phyloP scores from a whole-genome alignment of 2,113 vertebrate genomes.

The Peromyscus polionotus region DNA sequence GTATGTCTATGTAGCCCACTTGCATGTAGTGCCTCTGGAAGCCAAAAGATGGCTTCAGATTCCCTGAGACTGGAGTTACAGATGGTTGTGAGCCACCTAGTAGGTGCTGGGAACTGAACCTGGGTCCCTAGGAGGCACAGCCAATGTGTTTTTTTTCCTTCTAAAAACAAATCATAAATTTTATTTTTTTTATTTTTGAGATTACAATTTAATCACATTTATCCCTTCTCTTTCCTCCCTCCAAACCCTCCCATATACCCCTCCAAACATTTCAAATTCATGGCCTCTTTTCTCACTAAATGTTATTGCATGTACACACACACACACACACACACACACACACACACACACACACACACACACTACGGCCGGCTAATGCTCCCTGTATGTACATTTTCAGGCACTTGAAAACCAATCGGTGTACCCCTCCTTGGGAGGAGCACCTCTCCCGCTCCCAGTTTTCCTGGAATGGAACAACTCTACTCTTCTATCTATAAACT shows the following conservation, averaged over 20 bases:
- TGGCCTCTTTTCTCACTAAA: background rate
- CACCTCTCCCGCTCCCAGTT: background rate
- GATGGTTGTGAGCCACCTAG: background rate
- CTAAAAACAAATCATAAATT: background rate
- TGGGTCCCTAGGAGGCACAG: background rate
- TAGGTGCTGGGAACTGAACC: background rate
- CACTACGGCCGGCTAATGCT: background rate
- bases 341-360: no score
- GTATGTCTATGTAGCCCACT: no score
- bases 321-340: background rate
- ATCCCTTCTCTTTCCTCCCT: background rate
- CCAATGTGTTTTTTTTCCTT: background rate
- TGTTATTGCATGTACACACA: background rate
- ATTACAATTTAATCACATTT: background rate
- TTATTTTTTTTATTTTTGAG: background rate
- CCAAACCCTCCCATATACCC: background rate
- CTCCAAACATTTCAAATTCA: background rate
- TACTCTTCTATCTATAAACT: conserved; percentile 51
- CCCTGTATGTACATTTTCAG: background rate
- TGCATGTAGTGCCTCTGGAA: background rate
- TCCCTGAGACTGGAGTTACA: background rate
- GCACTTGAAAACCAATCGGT: background rate
- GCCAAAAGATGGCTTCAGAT: background rate
- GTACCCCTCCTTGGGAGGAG: background rate
- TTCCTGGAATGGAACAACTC: conserved; percentile 31